Conservation (phyloP, 2,113 vertebrate species). For the Ia io region DNA sequence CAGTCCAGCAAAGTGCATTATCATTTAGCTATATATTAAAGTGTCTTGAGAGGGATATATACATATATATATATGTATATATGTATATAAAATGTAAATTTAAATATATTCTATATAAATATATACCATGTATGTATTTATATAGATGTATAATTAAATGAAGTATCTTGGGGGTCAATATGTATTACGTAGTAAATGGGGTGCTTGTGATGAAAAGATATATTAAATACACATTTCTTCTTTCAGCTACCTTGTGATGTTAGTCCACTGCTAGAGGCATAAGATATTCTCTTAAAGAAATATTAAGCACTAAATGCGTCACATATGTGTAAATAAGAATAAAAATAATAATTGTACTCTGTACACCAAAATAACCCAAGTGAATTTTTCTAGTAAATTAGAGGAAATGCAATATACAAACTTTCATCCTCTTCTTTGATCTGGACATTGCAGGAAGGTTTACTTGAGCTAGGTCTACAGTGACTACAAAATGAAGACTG, state of each 20-base stretch:
- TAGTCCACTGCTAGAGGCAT: not conserved
- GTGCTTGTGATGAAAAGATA: not conserved
- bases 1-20: not conserved
- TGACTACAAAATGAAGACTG: conserved; percentile 5
- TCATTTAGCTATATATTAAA: not conserved
- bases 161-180: not conserved
- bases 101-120: not conserved
- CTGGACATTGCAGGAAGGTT: not conserved
- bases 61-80: no score
- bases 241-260: not conserved
- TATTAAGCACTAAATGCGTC: not conserved
- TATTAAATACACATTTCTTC: not conserved
- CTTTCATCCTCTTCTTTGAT: not conserved
- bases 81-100: not conserved
- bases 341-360: not conserved
- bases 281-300: not conserved
- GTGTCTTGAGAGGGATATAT: not conserved
- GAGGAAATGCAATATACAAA: not conserved
- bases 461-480: not conserved
- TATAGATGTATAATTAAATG: not conserved
- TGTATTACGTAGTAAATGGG: not conserved
- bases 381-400: conserved; percentile 17
- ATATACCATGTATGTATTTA: not conserved
- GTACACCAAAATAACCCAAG: not conserved
- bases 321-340: not conserved